Evolutionary conservation across 2,888 invertebrate species (phyloP).

Genomic region (Conchocele bisecta): DNA sequence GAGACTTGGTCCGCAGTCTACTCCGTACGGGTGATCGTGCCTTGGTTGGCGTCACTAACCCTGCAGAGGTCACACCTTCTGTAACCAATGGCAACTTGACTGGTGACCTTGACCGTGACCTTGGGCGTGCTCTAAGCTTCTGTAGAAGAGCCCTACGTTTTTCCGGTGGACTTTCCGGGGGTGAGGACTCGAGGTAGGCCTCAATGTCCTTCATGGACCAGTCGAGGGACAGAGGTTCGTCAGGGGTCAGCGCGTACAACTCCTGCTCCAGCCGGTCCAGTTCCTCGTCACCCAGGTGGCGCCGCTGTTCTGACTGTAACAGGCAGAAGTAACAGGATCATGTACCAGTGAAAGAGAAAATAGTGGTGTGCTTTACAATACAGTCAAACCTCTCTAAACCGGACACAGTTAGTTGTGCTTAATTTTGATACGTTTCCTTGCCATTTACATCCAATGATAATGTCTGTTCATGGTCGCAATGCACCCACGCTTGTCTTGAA

Average conservation of each 20-base stretch:
- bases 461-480: no score
- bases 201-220: slow-evolving; percentile 69
- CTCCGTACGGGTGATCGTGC: slow-evolving; percentile 55
- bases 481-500: no score
- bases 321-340: background rate
- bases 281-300: slow-evolving; percentile 53
- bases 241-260: slow-evolving; percentile 52
- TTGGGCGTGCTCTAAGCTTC: slow-evolving; percentile 55
- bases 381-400: no score
- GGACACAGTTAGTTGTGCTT: no score
- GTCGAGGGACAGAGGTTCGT: slow-evolving; percentile 42
- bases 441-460: no score
- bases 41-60: slow-evolving; percentile 45
- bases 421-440: no score
- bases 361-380: no score
- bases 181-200: slow-evolving; percentile 67
- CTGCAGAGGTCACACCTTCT: slow-evolving; percentile 32
- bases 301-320: slow-evolving; percentile 47
- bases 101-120: slow-evolving; percentile 61
- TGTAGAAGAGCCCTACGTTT: slow-evolving; percentile 61
- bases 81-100: slow-evolving; percentile 41
- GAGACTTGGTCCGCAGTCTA: slow-evolving; percentile 53
- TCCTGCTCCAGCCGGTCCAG: slow-evolving; percentile 61
- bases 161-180: slow-evolving; percentile 72
- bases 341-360: no score